These are phyloP conservation scores for Drosophila paulistorum DNA, from an alignment of 1,140 invertebrate genomes.

Conservation along the genomic window DNA sequence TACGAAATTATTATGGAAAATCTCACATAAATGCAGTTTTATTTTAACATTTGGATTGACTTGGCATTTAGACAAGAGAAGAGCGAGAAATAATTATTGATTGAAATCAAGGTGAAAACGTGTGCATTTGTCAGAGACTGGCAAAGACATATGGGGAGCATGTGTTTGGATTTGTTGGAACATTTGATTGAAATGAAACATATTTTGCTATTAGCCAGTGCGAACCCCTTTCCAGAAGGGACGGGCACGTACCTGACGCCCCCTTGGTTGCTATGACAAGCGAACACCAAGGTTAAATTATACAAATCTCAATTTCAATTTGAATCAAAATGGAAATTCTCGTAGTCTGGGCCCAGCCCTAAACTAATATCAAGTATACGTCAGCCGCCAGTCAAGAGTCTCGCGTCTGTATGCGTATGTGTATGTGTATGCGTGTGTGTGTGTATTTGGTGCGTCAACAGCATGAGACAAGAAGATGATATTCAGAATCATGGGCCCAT, in stretches of 20 bases:
- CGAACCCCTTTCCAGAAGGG: background rate
- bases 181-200: conserved; percentile 52
- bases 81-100: no score
- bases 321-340: conserved; percentile 17
- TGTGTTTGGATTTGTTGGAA: conserved; percentile 35
- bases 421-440: background rate
- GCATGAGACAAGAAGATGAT: conserved; percentile 5
- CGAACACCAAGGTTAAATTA: background rate
- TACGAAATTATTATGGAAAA: no score
- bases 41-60: no score
- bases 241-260: background rate
- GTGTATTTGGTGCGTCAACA: conserved; percentile 25
- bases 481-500: conserved; percentile 19
- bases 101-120: background rate
- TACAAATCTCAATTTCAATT: conserved; percentile 11
- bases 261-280: background rate
- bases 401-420: no score
- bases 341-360: background rate
- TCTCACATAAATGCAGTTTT: no score
- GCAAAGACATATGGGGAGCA: background rate
- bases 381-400: conserved; percentile 17
- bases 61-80: no score
- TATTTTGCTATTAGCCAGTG: conserved; percentile 24
- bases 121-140: background rate
- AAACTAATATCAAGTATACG: conserved; percentile 30